phyloP scores from a whole-genome alignment of 2,113 vertebrate species.

The Mandrillus leucophaeus region DNA sequence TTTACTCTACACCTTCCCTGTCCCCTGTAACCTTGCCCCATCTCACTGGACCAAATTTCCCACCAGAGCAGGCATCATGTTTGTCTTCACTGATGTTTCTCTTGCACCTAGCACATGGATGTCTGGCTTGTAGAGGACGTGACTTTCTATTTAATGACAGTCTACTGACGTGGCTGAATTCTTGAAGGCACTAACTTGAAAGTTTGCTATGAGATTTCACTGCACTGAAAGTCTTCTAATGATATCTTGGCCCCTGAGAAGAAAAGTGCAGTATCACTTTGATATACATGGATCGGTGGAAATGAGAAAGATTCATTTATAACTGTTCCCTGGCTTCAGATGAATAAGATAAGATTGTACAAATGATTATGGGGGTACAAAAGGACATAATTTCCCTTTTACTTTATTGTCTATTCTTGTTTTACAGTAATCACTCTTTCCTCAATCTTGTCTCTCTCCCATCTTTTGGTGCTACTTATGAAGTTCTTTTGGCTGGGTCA shows the following conservation, averaged over 20 bases:
- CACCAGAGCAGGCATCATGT: fast-evolving
- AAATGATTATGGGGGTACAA: background rate
- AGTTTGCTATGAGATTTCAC: background rate
- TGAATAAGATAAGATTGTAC: background rate
- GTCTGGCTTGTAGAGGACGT: background rate
- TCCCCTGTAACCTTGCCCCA: background rate
- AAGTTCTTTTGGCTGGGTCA: background rate
- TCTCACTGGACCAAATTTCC: background rate
- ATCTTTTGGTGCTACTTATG: background rate
- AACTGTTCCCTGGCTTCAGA: background rate
- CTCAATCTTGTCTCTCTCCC: background rate
- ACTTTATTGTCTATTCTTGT: background rate
- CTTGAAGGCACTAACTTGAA: background rate
- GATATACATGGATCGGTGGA: background rate
- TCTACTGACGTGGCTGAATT: background rate
- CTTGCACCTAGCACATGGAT: background rate
- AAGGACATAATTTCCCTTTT: background rate
- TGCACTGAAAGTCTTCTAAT: background rate
- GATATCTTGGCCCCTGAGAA: background rate
- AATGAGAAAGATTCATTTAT: background rate
- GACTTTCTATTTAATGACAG: background rate
- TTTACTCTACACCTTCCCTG: background rate
- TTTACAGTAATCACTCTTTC: background rate
- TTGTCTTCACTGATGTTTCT: background rate
- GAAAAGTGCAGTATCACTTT: background rate